These are phyloP conservation scores for Drosophila mayri DNA, from an alignment of 1,140 invertebrate genomes.

Conservation along the genomic window DNA sequence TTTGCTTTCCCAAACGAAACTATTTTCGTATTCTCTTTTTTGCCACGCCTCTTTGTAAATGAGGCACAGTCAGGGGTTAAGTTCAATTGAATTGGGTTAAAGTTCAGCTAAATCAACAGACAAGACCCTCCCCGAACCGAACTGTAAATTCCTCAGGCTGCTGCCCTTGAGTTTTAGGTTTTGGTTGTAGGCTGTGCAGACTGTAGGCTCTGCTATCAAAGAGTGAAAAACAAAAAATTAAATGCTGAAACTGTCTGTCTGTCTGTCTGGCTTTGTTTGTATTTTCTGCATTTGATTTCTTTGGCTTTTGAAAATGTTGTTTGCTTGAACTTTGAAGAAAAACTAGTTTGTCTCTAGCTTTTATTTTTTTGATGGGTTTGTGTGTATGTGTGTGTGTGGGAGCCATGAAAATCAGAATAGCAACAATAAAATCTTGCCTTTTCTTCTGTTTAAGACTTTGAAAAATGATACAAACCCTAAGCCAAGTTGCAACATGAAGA, in stretches of 20 bases:
- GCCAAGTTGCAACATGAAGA: not conserved
- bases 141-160: constrained; percentile 6
- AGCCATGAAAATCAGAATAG: constrained; percentile 27
- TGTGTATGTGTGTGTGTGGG: constrained; percentile 28
- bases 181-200: not conserved
- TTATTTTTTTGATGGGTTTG: not conserved
- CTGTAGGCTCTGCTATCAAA: constrained; percentile 2
- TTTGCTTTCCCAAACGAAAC: constrained; percentile 5
- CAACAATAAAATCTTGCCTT: constrained; percentile 1
- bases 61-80: constrained; percentile 9
- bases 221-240: not conserved
- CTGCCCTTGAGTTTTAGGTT: constrained; percentile 20
- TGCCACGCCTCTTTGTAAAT: not conserved
- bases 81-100: constrained; percentile 35
- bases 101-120: constrained; percentile 9
- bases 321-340: constrained; percentile 37
- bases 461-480: constrained; percentile 11
- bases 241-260: not conserved
- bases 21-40: constrained; percentile 14
- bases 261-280: constrained; percentile 6
- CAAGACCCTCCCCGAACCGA: not conserved
- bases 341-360: constrained; percentile 29
- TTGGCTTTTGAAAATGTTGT: constrained; percentile 31
- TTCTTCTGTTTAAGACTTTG: constrained; percentile 19
- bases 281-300: constrained; percentile 22